Base-by-base conservation (phyloP, 2,113 vertebrate species). In the Delphinapterus leucas region DNA sequence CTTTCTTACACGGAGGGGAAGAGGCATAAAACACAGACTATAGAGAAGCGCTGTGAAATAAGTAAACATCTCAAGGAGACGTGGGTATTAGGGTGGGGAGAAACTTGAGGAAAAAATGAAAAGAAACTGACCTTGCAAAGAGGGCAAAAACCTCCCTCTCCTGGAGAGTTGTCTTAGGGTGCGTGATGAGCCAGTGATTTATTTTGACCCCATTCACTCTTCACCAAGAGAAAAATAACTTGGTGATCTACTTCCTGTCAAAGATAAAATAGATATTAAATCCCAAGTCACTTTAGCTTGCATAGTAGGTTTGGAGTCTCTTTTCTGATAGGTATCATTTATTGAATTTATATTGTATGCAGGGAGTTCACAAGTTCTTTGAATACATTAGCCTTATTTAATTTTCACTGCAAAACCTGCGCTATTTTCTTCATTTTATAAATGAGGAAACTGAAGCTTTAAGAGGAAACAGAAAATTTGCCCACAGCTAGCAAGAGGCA, bases 21-120 rank as follows among this genome's bases (percentile, higher is more conserved):
- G 97, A 76, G 36, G 76, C 44, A 96, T 55, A 67, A 67, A 71
- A 90, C 60, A 60, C 41, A 97, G 94, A 96, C 68, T 88, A 55
- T 26, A 93, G 95, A 97, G 96, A 95, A 97, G 97, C 71, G 17
- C 61, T 70, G 93, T 89, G 55, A 94, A 76, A 63, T 92, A 97
- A 70, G 55, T 95, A 96, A 97, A 90, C 63, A 65, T 33, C 74
- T 41, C 61, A 47, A 88, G 67, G 21, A 70, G 49, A 68, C 31
- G 79, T 80, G 12, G 23, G 88, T 63, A 41, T 68, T 55, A 7
- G 53, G 8, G 13, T 81, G 38, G 49, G 25, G 26, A 55, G 36
- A 53, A 20, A 36, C 89, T 90, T 81, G 44, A 36, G 55, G 5
- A 25, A 41, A 83, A 74, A 79, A 76, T 77, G 33, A 96, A 97